phyloP scores from a whole-genome alignment of 2,113 vertebrate genomes.

The Pica pica region DNA sequence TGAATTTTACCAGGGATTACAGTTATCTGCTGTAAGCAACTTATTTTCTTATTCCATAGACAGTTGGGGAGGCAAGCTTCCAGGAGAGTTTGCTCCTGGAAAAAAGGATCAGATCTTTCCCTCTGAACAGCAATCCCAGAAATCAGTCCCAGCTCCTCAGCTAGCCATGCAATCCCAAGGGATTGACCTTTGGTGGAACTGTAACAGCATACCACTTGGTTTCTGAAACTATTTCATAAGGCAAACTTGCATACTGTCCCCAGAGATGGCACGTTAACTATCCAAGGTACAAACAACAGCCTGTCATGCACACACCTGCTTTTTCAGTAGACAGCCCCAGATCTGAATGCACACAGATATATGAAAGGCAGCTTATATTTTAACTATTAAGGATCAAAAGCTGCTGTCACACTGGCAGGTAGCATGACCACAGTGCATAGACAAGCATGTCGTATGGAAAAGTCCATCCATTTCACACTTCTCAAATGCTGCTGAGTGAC shows the following conservation, averaged over 20 bases:
- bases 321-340: neutral
- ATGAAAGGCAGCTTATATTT: neutral
- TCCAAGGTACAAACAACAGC: neutral
- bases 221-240: neutral
- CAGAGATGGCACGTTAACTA: rapidly evolving
- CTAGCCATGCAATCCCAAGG: neutral
- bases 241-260: neutral
- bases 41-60: neutral
- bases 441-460: neutral
- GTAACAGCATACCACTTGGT: neutral
- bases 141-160: neutral
- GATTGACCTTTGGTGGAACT: neutral
- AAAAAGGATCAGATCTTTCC: neutral
- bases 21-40: neutral
- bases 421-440: neutral
- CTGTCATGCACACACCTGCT: neutral
- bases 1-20: neutral
- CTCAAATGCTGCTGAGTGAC: neutral
- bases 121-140: neutral
- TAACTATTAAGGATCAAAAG: neutral
- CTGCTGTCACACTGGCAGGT: neutral
- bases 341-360: neutral
- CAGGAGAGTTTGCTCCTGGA: neutral
- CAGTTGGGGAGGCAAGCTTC: neutral
- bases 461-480: neutral